phyloP scores from a whole-genome alignment of 1,140 invertebrate genomes.

The Teleogryllus occipitalis region DNA sequence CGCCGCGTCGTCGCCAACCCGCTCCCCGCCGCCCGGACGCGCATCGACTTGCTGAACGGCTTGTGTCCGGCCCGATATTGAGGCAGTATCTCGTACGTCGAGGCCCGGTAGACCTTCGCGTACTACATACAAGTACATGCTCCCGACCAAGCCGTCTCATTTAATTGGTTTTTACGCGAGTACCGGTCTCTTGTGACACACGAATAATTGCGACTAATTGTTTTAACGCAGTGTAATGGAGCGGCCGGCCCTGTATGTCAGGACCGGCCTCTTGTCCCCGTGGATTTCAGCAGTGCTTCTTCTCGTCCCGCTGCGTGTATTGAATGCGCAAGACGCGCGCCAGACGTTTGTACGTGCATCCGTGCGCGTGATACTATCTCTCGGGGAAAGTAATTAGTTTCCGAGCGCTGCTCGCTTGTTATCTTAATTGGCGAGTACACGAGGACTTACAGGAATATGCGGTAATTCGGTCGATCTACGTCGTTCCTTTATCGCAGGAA shows the following conservation, averaged over 20 bases:
- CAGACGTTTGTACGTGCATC: not conserved
- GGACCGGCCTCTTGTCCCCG: too few relatives aligned
- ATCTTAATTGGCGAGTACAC: not conserved
- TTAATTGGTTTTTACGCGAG: not conserved
- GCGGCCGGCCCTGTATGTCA: not conserved
- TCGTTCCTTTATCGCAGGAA: not conserved
- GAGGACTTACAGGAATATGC: not conserved
- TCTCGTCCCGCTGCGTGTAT: not conserved
- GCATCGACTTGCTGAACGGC: not conserved
- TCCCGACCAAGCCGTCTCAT: not conserved
- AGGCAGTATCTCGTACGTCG: not conserved
- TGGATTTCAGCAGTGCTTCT: too few relatives aligned
- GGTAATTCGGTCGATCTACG: not conserved
- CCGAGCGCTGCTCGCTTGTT: not conserved
- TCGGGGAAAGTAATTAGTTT: not conserved
- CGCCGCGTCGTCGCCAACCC: not conserved
- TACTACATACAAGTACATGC: not conserved
- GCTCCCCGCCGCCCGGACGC: not conserved
- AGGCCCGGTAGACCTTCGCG: not conserved
- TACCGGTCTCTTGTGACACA: not conserved
- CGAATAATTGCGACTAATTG: conserved; percentile 1
- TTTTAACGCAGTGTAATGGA: not conserved
- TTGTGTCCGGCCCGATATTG: not conserved
- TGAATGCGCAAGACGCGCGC: not conserved
- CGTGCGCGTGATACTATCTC: not conserved